Evolutionary conservation across 2,888 invertebrate species (phyloP).

Genomic region (Epinotia ramella): DNA sequence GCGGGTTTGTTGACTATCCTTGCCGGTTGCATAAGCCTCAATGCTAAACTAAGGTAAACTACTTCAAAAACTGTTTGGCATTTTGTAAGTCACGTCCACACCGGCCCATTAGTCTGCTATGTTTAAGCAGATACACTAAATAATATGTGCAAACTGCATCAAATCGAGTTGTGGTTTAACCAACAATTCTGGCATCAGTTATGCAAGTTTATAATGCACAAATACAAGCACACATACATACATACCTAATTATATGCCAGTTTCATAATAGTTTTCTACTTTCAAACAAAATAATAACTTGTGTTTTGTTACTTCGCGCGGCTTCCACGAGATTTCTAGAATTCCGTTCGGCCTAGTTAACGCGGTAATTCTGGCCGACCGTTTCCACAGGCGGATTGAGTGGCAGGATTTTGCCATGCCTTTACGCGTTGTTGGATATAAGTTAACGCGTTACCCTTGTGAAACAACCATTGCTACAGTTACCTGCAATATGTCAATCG

Average conservation of each 20-base stretch:
- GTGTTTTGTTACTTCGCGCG: background rate
- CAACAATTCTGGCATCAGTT: no score
- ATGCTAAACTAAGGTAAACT: conserved; percentile 17
- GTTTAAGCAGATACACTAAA: background rate
- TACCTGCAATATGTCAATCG: background rate
- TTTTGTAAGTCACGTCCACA: conserved; percentile 15
- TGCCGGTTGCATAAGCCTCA: conserved; percentile 16
- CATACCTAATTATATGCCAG: no score
- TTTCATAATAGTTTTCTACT: no score
- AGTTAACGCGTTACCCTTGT: background rate
- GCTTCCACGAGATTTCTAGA: conserved; percentile 17
- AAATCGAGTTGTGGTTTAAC: no score
- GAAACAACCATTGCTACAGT: conserved; percentile 9
- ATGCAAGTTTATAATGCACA: no score
- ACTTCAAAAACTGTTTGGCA: conserved; percentile 13
- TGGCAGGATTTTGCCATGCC: background rate
- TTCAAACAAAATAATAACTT: no score
- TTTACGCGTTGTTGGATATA: conserved; percentile 19
- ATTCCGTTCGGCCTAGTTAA: conserved; percentile 12
- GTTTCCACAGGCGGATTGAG: background rate
- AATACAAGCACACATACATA: no score
- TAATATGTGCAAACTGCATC: no score
- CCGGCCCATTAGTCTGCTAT: background rate
- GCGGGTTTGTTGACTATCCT: conserved; percentile 8
- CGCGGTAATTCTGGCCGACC: conserved; percentile 1